Base-by-base conservation (phyloP, 2,797 vertebrate species). In the Limosa lapponica region DNA sequence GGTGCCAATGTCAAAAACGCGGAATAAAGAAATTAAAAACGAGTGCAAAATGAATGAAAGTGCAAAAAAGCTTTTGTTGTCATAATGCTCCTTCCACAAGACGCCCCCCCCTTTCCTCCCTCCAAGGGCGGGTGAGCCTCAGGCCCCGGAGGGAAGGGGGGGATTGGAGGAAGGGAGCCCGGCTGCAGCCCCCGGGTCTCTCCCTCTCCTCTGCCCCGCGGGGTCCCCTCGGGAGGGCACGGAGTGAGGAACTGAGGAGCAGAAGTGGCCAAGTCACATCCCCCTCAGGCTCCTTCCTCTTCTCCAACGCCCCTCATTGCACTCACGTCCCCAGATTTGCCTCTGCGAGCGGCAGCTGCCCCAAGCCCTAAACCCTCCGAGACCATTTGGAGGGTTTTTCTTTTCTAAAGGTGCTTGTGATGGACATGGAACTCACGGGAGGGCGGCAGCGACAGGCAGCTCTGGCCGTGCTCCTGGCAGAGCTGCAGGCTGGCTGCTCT, bases 11-110 rank as follows among this genome's bases (percentile, higher is more conserved):
- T 90, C 78, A 96, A 97, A 97, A 97, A 92, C 9, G 6, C 9
- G 0, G 62, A 44, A 59, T 61, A 82, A 43, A 52, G 13, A 95
- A 95, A 82, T 66, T 86, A 65, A 65, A 90, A 95, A 89, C 43
- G 48, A 98, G 97, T 97, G 96, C 95, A 94, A 98, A 96, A 96
- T 92, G 95, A 97, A 97, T 96, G 81, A 97, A 98, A 97, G 2
- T n/a, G 30, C 16, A 30, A 59, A 57, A 41, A 39, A 36, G 23
- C 39, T 97, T 88, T 91, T 82, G 77, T 94, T 87, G 70, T 75
- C 77, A 85, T 90, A 90, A 93, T 34, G 2, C 81, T 91, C 77
- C 78, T 85, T 90, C 74, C 71, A 90, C 71, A 65, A 77, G 44
- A 80, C 16, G 20, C 65, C 65, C 22, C 52, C 41, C 36, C 41